phyloP scores from a whole-genome alignment of 2,797 vertebrate genomes.

The Alectoris magna region DNA sequence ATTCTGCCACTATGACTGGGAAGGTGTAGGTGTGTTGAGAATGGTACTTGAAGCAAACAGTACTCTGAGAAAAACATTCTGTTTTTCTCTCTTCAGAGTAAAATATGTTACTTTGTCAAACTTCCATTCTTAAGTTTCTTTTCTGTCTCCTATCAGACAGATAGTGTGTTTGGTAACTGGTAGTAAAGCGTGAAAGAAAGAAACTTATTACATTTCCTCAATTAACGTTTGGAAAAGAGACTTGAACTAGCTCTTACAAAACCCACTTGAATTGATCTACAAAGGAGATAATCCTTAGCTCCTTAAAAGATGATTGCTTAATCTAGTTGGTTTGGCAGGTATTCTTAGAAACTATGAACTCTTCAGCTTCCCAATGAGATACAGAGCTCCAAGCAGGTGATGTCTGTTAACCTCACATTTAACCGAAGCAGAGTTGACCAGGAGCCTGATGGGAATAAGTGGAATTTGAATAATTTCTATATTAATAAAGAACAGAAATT shows the following conservation, averaged over 20 bases:
- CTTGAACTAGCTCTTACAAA: neutral
- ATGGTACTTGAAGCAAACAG: neutral
- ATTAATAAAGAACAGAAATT: neutral
- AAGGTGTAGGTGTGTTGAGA: neutral
- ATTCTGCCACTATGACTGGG: neutral
- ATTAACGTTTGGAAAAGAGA: neutral
- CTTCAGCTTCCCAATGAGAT: neutral
- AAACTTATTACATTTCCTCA: neutral
- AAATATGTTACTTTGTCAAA: neutral
- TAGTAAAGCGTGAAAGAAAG: neutral
- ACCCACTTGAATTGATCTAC: neutral
- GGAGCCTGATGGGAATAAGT: neutral
- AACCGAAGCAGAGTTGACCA: neutral
- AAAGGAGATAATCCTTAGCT: neutral
- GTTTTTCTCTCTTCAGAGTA: neutral
- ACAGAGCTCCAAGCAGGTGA: neutral
- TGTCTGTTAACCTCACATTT: neutral
- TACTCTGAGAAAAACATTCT: neutral
- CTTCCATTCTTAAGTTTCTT: neutral
- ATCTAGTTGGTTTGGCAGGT: neutral
- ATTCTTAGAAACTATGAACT: neutral
- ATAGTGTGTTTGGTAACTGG: fast-evolving
- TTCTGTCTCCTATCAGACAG: neutral
- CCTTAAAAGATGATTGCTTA: neutral
- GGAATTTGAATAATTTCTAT: neutral